Evolutionary conservation across 2,888 invertebrate genomes (phyloP).

Genomic region (Hymenopus coronatus): DNA sequence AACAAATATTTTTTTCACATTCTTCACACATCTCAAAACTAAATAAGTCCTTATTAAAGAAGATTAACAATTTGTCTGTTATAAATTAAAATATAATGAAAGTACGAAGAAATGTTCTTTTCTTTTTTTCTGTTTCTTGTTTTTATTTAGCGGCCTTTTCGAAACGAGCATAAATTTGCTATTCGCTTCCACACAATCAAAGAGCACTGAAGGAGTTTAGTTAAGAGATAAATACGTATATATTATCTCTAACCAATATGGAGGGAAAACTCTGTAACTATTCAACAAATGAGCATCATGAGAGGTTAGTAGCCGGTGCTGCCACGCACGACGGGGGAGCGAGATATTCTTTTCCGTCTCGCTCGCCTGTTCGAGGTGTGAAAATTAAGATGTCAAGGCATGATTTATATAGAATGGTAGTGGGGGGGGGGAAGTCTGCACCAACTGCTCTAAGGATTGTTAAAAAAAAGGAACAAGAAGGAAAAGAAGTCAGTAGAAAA

Average conservation of each 20-base stretch:
- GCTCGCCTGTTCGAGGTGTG: constrained; percentile 13
- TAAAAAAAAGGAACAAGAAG: background rate
- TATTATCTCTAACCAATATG: background rate
- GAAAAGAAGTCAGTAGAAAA: background rate
- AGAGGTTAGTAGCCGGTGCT: constrained; percentile 18
- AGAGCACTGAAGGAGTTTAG: background rate
- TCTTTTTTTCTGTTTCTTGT: too few species aligned
- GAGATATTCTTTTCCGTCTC: background rate
- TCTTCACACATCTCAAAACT: too few species aligned
- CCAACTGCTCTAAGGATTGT: background rate
- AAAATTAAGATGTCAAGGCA: constrained; percentile 23
- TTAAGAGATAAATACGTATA: background rate
- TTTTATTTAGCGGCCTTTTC: too few species aligned
- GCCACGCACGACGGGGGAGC: constrained; percentile 17
- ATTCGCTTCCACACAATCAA: background rate
- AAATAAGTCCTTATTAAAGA: too few species aligned
- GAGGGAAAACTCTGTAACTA: background rate
- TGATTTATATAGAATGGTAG: constrained; percentile 13
- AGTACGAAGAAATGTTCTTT: too few species aligned
- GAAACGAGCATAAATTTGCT: too few species aligned
- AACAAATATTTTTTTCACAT: too few species aligned
- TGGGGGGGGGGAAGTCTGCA: background rate
- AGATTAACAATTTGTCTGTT: too few species aligned
- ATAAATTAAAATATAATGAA: too few species aligned
- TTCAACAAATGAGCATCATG: constrained; percentile 10